Percentiles rank a stretch among this genome's conserved stretches.
Evolutionary conservation across 2,113 vertebrate species (phyloP).

Genomic region (Centropristis striata): DNA sequence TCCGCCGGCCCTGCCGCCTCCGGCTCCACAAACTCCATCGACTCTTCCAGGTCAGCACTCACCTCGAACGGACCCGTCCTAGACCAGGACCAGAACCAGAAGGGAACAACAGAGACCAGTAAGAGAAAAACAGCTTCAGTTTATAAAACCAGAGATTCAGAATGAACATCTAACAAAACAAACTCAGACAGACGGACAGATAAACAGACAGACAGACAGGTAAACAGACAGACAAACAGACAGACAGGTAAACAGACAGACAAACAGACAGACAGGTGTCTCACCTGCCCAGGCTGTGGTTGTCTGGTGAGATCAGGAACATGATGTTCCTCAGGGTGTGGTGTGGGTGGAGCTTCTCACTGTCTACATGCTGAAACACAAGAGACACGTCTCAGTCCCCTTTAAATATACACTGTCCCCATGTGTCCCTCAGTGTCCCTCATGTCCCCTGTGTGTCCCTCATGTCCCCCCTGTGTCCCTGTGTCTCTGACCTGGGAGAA

Average conservation of each 20-base stretch:
- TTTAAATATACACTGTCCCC: no score
- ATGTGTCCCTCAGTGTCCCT: neutral
- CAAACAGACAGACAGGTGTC: conserved; percentile 27
- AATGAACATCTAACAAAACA: neutral
- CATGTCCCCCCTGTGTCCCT: conserved; percentile 67
- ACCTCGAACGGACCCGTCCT: conserved; percentile 97
- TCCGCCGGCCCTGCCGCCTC: conserved; percentile 89
- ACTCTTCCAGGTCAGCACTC: conserved; percentile 94
- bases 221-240: no score
- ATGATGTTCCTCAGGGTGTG: conserved; percentile 98
- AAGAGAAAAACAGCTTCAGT: neutral
- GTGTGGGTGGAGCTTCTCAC: conserved; percentile 95
- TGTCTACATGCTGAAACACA: conserved; percentile 90
- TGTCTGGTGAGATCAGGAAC: conserved; percentile 94
- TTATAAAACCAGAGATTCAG: neutral
- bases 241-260: no score
- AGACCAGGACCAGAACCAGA: neutral
- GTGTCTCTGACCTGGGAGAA: conserved; percentile 93
- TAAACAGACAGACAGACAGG: no score
- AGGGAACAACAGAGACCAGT: neutral
- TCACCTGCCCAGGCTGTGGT: conserved; percentile 95
- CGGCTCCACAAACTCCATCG: conserved; percentile 97
- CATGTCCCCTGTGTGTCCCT: neutral
- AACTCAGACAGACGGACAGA: no score
- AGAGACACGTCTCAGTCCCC: neutral